Evolutionary conservation across 2,113 vertebrate genomes (phyloP), one percentile per base, ranked within the genome.

Genomic region (Callospermophilus lateralis): DNA sequence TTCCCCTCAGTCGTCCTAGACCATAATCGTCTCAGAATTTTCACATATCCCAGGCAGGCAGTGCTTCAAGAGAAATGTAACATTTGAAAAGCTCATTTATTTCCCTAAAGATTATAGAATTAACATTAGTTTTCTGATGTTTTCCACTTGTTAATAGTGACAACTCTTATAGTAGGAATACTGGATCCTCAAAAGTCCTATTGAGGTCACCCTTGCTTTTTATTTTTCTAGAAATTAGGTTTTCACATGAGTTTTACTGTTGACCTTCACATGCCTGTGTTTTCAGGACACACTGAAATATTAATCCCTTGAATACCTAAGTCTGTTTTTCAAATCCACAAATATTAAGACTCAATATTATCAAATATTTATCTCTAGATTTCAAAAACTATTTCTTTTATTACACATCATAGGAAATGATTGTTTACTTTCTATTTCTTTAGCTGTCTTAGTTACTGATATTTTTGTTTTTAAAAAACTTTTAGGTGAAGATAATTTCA

Each of bases 141-240:
- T 87, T 84, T 77, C 45, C 61, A 80, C 8, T 84, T 84, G 10
- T 68, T 65, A 63, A 13, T 37, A n/a, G 72, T 55, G n/a, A 32
- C 85, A 67, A 61, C 39, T 93, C 39, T 94, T 84, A 61, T n/a
- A 74, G 34, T 42, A 28, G 58, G 51, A 68, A 45, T 93, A 91
- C 53, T n/a, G 68, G 53, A 89, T 83, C 68, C 34, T 63, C 30
- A 61, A 39, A 87, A 48, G 30, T 94, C 28, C 37, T 37, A 34
- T 1, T 51, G 34, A 81, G 34, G 32, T 72, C 17, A 74, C n/a
- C 1, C 4, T 61, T 84, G 28, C 42, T 67, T 83, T 94, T 53
- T 11, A 2, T 90, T 90, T 92, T 77, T 84, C 32, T 32, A 90
- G 55, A 93, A 95, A 79, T 95, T 83, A 93, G n/a, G 63, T 85